phyloP scores from a whole-genome alignment of 2,797 vertebrate species.

The Dryobates pubescens region DNA sequence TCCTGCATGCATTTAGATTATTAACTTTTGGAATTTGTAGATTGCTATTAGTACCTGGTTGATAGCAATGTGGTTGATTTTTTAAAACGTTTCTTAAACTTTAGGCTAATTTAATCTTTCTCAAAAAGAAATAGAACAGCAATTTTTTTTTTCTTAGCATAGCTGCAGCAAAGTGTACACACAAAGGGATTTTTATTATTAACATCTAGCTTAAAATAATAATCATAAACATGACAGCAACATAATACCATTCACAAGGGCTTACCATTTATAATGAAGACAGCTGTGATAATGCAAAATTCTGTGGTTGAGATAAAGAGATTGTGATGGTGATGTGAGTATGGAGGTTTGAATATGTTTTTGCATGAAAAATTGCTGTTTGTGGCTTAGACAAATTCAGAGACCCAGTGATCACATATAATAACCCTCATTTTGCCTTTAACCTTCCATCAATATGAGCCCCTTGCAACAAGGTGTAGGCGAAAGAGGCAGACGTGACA shows the following conservation, averaged over 20 bases:
- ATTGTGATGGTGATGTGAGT: background rate
- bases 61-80: background rate
- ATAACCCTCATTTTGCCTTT: background rate
- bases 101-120: constrained; percentile 46
- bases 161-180: background rate
- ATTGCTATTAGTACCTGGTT: constrained; percentile 26
- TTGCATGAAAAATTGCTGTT: background rate
- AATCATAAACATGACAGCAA: background rate
- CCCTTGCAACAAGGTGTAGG: background rate
- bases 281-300: background rate
- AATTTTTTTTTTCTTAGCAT: background rate
- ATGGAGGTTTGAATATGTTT: background rate
- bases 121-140: constrained; percentile 16
- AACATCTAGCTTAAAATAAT: constrained; percentile 17
- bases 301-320: background rate
- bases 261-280: constrained; percentile 25
- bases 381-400: background rate
- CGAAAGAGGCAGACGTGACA: background rate
- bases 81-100: constrained; percentile 26
- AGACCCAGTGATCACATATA: background rate
- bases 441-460: background rate
- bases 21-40: constrained; percentile 17
- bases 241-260: background rate
- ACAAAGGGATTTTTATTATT: constrained; percentile 16
- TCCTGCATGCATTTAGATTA: constrained; percentile 29